phyloP scores from a whole-genome alignment of 2,113 vertebrate species.

The Lophius piscatorius region DNA sequence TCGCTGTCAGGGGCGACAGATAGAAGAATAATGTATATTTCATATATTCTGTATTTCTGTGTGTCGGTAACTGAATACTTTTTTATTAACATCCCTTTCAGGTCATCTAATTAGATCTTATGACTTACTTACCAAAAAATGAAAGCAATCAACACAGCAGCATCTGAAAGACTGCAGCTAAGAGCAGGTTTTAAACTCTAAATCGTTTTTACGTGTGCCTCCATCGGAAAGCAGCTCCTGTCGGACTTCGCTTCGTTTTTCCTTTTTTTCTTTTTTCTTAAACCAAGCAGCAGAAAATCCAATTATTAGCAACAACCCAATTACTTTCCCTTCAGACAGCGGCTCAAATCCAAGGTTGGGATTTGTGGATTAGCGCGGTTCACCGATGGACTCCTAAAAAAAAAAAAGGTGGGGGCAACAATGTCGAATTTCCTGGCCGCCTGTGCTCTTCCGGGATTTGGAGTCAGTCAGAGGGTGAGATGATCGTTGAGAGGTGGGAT shows the following conservation, averaged over 20 bases:
- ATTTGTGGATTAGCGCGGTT: conserved; percentile 82
- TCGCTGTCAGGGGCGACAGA: too few relatives aligned
- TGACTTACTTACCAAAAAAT: conserved; percentile 72
- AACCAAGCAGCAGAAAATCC: conserved; percentile 83
- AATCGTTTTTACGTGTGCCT: conserved; percentile 75
- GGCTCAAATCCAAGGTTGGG: conserved; percentile 82
- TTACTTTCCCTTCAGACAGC: conserved; percentile 80
- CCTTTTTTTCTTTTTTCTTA: conserved; percentile 38
- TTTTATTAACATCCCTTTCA: conserved; percentile 63
- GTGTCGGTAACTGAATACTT: too few relatives aligned
- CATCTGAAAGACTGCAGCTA: conserved; percentile 59
- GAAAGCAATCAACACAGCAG: conserved; percentile 57
- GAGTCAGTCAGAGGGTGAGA: conserved; percentile 76
- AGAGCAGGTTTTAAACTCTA: conserved; percentile 77
- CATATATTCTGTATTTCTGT: too few relatives aligned
- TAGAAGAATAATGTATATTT: too few relatives aligned
- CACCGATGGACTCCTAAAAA: conserved; percentile 75
- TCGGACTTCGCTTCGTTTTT: conserved; percentile 68
- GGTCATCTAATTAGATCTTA: conserved; percentile 75
- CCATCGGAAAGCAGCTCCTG: conserved; percentile 62
- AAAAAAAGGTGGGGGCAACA: conserved; percentile 77
- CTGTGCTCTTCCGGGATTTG: conserved; percentile 73
- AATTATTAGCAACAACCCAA: conserved; percentile 85
- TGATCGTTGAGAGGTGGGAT: conserved; percentile 71
- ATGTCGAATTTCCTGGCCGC: conserved; percentile 73